These are phyloP conservation scores for Theristicus caerulescens DNA, from an alignment of 2,113 vertebrate genomes.

Conservation along the genomic window DNA sequence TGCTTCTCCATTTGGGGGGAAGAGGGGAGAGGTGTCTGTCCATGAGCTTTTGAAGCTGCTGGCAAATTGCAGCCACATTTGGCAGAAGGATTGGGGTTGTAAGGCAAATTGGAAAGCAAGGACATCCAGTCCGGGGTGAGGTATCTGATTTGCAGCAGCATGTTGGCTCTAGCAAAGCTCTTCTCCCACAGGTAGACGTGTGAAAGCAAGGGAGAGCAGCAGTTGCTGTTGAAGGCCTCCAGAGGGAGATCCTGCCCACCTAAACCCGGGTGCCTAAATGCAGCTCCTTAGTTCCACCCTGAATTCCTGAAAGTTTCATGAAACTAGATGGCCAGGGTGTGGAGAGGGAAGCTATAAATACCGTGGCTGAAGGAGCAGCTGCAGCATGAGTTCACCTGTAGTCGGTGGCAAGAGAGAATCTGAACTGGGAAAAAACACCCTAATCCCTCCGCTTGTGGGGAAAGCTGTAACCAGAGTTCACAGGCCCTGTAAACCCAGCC, in stretches of 20 bases:
- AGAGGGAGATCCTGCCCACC: conserved; percentile 30
- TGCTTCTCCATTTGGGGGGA: rapidly evolving
- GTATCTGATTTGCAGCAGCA: background rate
- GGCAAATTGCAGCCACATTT: background rate
- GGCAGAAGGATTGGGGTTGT: background rate
- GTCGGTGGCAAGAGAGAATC: background rate
- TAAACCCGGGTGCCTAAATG: background rate
- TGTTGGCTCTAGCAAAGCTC: background rate
- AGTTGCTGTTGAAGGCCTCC: background rate
- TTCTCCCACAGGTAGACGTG: background rate
- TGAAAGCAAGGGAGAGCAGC: background rate
- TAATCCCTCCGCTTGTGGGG: background rate
- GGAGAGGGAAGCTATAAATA: background rate
- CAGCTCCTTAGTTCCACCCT: background rate
- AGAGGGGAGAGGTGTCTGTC: rapidly evolving
- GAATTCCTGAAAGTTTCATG: background rate
- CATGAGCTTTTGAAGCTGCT: background rate
- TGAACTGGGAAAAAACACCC: background rate
- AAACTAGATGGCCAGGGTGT: background rate
- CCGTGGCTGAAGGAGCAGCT: background rate
- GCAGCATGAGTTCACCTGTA: background rate
- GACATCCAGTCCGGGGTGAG: background rate
- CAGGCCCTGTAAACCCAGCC: rapidly evolving
- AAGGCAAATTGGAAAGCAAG: background rate
- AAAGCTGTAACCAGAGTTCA: background rate